Base-by-base conservation (phyloP, 1,140 invertebrate genomes). In the Leptonema lineaticorne region DNA sequence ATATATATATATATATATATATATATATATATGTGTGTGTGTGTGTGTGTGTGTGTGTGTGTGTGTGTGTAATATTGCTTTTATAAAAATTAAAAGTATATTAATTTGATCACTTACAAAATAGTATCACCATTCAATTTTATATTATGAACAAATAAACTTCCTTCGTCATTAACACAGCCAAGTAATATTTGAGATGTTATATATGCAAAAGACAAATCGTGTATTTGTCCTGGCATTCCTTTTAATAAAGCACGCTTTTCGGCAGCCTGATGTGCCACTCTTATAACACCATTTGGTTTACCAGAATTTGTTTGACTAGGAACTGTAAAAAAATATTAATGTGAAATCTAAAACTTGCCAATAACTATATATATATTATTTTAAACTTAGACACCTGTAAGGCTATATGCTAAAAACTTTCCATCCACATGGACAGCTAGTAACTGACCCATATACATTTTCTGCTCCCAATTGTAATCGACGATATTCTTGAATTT, bases 401-500 rank as follows among this genome's bases (percentile, higher is more conserved):
- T 95, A 60, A 97, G 89, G 53, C 89, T 92, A 84, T 96, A 98
- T 0, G 94, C 95, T 72, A 96, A 82, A 78, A 92, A 93, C 75
- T 91, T 90, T 70, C 92, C 91, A 77, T 87, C 88, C 69, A 90
- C 87, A 80, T 97, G 94, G 53, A 94, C 89, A 33, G 94, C 92
- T n/a, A 97, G 84, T 22, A 97, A 78, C 74, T 94, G 92, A 1
- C 95, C 94, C 7, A 86, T 85, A 74, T 95, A 93, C 76, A 92
- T 91, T 74, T 89, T 87, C 26, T 89, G 86, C 75, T 97, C 94
- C 95, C 95, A 97, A 67, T 90, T 90, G 77, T 93, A 97, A 74
- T 97, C 93, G 9, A 96, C 94, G 53, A 96, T 86, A 78, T 92
- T 95, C 74, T 90, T 93, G 18, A 96, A 85, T 75, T 95, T 96